A percentile compares a stretch with the other conserved stretches of the same genome.
Conservation (phyloP, 1,140 invertebrate genomes). For the Metaphire vulgaris region DNA sequence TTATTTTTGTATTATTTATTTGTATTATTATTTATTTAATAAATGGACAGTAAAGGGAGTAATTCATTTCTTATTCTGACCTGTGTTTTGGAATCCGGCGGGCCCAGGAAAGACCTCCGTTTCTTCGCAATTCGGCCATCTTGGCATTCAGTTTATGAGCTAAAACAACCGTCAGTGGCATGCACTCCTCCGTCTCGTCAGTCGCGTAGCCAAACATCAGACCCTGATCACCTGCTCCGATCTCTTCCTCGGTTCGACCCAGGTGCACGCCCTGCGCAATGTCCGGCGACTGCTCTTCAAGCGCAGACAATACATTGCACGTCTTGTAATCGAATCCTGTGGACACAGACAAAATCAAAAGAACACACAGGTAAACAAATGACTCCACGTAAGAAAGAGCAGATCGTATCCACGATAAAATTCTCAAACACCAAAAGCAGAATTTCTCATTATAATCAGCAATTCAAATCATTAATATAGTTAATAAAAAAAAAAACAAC, state of each 20-base stretch:
- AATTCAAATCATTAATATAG: too few relatives aligned
- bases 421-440: too few relatives aligned
- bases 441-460: too few relatives aligned
- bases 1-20: too few relatives aligned
- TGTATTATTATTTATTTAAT: too few relatives aligned
- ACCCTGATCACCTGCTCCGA: constrained; percentile 91
- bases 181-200: constrained; percentile 97
- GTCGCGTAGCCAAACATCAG: constrained; percentile 54
- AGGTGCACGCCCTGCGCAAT: constrained; percentile 94
- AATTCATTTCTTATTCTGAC: too few relatives aligned
- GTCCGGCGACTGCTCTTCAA: constrained; percentile 95
- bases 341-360: too few relatives aligned
- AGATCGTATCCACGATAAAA: too few relatives aligned
- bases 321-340: constrained; percentile 99
- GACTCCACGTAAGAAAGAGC: too few relatives aligned
- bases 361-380: too few relatives aligned
- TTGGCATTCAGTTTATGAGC: constrained; percentile 90
- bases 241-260: constrained; percentile 85
- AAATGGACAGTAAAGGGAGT: too few relatives aligned
- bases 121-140: constrained; percentile 81
- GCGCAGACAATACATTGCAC: constrained; percentile 92
- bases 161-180: constrained; percentile 91
- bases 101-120: constrained; percentile 89
- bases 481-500: too few relatives aligned
- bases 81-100: constrained; percentile 97